These are phyloP conservation scores for Clepsis dumicolana DNA, from an alignment of 2,888 invertebrate genomes.

Conservation along the genomic window DNA sequence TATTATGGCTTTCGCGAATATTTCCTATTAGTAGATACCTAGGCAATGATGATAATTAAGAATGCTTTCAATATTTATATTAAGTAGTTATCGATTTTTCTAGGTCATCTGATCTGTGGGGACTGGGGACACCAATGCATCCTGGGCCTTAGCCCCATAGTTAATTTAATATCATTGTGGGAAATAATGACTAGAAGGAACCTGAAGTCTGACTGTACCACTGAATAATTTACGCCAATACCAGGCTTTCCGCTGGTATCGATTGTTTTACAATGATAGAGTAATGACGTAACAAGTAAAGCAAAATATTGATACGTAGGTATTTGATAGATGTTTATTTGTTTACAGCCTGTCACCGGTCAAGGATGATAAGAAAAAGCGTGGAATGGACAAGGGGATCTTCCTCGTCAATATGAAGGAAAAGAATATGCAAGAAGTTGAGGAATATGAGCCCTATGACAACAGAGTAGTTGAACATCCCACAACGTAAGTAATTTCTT, in stretches of 20 bases:
- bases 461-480: constrained; percentile 89
- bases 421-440: constrained; percentile 79
- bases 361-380: constrained; percentile 71
- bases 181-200: neutral
- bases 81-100: neutral
- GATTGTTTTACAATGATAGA: neutral
- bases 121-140: neutral
- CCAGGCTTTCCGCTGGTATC: neutral
- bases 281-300: neutral
- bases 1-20: too few species aligned
- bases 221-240: neutral
- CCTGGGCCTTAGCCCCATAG: neutral
- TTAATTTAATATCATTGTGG: neutral
- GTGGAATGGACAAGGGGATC: constrained; percentile 70
- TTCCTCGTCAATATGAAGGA: constrained; percentile 81
- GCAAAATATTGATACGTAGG: neutral
- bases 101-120: neutral
- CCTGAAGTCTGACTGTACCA: neutral
- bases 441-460: constrained; percentile 89
- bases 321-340: neutral
- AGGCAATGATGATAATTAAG: neutral
- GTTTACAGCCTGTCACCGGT: constrained; percentile 74
- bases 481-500: constrained; percentile 88
- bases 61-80: neutral
- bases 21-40: too few species aligned